Conservation (phyloP, 2,797 vertebrate species). For the Setipinna tenuifilis region DNA sequence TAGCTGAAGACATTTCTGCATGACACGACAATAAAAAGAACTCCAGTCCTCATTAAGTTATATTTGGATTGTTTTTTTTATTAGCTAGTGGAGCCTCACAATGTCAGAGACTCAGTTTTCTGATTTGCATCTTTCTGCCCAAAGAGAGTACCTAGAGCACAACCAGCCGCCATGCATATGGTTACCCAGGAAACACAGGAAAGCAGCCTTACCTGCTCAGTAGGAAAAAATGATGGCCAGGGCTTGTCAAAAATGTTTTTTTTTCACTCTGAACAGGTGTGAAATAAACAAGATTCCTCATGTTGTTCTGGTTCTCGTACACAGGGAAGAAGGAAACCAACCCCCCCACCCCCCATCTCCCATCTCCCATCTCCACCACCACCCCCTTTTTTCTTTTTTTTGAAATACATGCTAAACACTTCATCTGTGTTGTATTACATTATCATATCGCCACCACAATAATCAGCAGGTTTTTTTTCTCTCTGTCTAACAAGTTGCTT, state of each 20-base stretch:
- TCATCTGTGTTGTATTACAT: background rate
- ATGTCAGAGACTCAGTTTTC: background rate
- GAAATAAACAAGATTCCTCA: background rate
- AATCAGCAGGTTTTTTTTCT: background rate
- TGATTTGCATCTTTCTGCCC: background rate
- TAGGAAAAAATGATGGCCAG: background rate
- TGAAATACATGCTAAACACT: background rate
- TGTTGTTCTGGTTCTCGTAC: background rate
- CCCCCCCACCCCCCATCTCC: too few species aligned
- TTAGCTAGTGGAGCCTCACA: background rate
- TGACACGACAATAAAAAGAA: background rate
- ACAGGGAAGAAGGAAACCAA: background rate
- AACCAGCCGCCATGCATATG: too few species aligned
- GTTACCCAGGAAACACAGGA: too few species aligned
- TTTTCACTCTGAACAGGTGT: background rate
- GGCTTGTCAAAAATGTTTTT: background rate
- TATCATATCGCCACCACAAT: background rate
- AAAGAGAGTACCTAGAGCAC: background rate
- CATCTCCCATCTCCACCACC: too few species aligned
- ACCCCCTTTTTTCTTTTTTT: too few species aligned
- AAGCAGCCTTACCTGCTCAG: too few species aligned
- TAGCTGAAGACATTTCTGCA: background rate
- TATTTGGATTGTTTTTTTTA: background rate
- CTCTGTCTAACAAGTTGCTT: background rate
- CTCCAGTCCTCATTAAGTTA: background rate